Conservation (phyloP, 53 echinoderm and acorn worm species). For the Antedon mediterranea region DNA sequence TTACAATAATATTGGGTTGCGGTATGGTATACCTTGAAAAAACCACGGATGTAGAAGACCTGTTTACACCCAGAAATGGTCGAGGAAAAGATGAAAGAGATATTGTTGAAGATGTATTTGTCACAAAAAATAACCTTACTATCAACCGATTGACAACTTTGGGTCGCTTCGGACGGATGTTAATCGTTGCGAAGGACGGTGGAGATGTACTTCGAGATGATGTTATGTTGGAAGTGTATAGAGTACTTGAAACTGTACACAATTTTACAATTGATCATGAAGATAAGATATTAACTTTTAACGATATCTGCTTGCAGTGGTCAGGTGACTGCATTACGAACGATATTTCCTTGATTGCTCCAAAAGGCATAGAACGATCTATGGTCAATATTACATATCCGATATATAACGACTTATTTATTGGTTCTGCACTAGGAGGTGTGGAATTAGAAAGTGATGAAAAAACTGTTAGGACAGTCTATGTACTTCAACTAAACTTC, state of each 20-base stretch:
- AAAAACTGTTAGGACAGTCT: constrained; percentile 8
- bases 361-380: neutral
- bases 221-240: constrained; percentile 10
- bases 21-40: constrained; percentile 22
- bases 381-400: constrained; percentile 9
- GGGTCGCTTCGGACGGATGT: constrained; percentile 10
- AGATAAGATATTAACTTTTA: constrained; percentile 1
- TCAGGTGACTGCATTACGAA: constrained; percentile 22
- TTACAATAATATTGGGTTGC: constrained; percentile 24
- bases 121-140: constrained; percentile 3
- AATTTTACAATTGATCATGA: constrained; percentile 1
- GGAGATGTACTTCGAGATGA: constrained; percentile 18
- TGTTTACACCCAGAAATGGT: constrained; percentile 25
- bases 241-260: constrained; percentile 14
- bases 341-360: neutral
- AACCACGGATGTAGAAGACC: constrained; percentile 7
- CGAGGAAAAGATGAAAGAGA: constrained; percentile 15
- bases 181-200: constrained; percentile 8
- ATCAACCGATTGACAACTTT: neutral
- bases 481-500: constrained; percentile 18
- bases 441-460: constrained; percentile 2
- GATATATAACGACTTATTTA: constrained; percentile 2
- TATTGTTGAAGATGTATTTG: constrained; percentile 20
- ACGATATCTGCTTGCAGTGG: constrained; percentile 23
- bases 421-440: constrained; percentile 16